Percentiles rank a stretch among this genome's conserved stretches.
phyloP scores from a whole-genome alignment of 2,888 invertebrate genomes.

The Thereva nobilitata region DNA sequence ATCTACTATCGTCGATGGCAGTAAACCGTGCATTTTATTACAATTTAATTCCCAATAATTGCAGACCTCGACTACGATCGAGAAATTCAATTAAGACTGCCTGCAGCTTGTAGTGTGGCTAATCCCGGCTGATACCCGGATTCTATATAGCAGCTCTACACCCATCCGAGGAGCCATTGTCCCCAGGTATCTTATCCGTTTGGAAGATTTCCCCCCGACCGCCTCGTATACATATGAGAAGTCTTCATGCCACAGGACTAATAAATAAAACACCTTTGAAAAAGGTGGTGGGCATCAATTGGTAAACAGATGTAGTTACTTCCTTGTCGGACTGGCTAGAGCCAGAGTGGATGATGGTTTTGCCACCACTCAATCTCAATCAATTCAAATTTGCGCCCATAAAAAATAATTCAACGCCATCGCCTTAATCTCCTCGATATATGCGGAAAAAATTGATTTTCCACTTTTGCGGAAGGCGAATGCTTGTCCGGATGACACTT shows the following conservation, averaged over 20 bases:
- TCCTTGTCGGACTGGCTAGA: slow-evolving; percentile 10
- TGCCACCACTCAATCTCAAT: slow-evolving; percentile 48
- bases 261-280: slow-evolving; percentile 34
- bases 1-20: slow-evolving; percentile 31
- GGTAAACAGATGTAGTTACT: slow-evolving; percentile 14
- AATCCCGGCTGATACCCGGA: slow-evolving; percentile 19
- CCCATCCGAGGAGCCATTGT: slow-evolving; percentile 29
- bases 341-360: slow-evolving; percentile 47
- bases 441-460: slow-evolving; percentile 20
- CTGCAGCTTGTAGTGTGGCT: slow-evolving; percentile 18
- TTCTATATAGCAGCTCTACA: slow-evolving; percentile 3
- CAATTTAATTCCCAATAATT: slow-evolving; percentile 52
- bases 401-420: slow-evolving; percentile 43
- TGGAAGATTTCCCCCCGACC: slow-evolving; percentile 1
- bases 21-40: slow-evolving; percentile 47
- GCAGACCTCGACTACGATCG: slow-evolving; percentile 40
- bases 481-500: slow-evolving; percentile 6
- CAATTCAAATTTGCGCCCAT: slow-evolving; percentile 48
- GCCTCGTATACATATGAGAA: slow-evolving; percentile 9
- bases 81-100: slow-evolving; percentile 35
- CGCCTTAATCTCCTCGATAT: slow-evolving; percentile 40
- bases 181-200: slow-evolving; percentile 28
- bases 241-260: slow-evolving; percentile 9
- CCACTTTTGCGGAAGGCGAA: slow-evolving; percentile 1
- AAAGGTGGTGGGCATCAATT: slow-evolving; percentile 22